Evolutionary conservation across 2,113 vertebrate species (phyloP).

Genomic region (Cyprinodon variegatus): DNA sequence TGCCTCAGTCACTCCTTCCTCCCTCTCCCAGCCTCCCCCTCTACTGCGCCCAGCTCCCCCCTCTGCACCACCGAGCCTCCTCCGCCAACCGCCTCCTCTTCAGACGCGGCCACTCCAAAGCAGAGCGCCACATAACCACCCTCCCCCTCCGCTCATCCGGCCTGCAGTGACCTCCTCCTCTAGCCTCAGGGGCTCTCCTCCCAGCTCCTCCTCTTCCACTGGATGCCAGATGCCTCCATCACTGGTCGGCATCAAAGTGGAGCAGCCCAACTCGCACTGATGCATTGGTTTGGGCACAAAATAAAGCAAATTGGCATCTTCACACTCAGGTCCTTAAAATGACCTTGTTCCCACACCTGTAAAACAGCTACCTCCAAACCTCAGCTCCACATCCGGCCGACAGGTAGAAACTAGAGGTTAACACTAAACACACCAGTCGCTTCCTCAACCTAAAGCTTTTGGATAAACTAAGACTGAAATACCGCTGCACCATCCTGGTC

Average conservation of each 20-base stretch:
- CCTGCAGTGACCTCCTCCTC: constrained; percentile 75
- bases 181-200: constrained; percentile 68
- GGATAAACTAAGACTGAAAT: constrained; percentile 24
- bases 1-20: constrained; percentile 71
- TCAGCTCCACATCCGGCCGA: constrained; percentile 1
- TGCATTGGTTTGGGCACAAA: constrained; percentile 6
- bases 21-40: constrained; percentile 87
- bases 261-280: constrained; percentile 79
- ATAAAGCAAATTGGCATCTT: neutral
- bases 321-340: constrained; percentile 15
- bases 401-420: constrained; percentile 2
- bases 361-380: constrained; percentile 68
- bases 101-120: constrained; percentile 88
- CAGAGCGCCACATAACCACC: constrained; percentile 84
- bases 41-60: constrained; percentile 86
- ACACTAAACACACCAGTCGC: constrained; percentile 27
- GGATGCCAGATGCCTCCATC: constrained; percentile 81
- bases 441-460: constrained; percentile 36
- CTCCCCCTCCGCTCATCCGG: constrained; percentile 87
- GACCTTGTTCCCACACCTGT: constrained; percentile 47
- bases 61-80: constrained; percentile 84
- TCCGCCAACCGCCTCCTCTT: constrained; percentile 88
- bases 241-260: constrained; percentile 83
- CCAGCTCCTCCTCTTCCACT: constrained; percentile 55
- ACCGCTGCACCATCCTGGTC: constrained; percentile 5